Base-by-base conservation (phyloP, 2,888 invertebrate species). In the Lissocephala sabroskyi region DNA sequence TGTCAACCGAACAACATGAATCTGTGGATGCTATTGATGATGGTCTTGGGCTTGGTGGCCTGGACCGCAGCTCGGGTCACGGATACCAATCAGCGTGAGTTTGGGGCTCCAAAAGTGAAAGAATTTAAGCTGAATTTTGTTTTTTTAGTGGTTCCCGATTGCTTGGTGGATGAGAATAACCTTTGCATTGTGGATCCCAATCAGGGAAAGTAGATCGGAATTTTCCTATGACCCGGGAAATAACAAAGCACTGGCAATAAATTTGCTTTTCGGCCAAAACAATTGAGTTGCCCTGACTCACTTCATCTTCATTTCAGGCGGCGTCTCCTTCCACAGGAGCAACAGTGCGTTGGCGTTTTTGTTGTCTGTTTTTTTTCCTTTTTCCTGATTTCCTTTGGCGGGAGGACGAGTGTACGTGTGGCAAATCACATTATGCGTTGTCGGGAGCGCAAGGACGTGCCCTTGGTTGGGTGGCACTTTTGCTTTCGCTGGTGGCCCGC, bases 401-500 rank as follows among this genome's bases (percentile, higher is more conserved):
- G n/a, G n/a, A n/a, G n/a, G n/a, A 6, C 17, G 13, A 17, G 47
- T 10, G 28, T 47, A 62, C 59, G 63, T 66, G 63, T 57, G 51
- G 63, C 43, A 74, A 66, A 74, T 66, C 70, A 53, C 74, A 66
- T 66, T 66, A 70, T 47, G 48, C 53, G 55, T 48, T 39, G 39
- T 30, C 35, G 26, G 28, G 6, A 16, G 51, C 53, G 17, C 17
- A 29, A 5, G 17, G 17, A 14, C 48, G 48, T 28, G 13, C 36
- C 26, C 29, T n/a, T n/a, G n/a, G 14, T 13, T 37, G 14, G 2
- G 14, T 18, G 13, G 49, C 43, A 33, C 13, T 23, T 33, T 28
- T 41, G 40, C 41, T 52, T 23, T 35, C 14, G 10, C 18, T 2
- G n/a, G n/a, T n/a, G n/a, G n/a, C n/a, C n/a, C n/a, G n/a, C n/a